Percentiles rank a stretch among this genome's conserved stretches.
Conservation (phyloP, 2,797 vertebrate genomes). For the Sternotherus odoratus region DNA sequence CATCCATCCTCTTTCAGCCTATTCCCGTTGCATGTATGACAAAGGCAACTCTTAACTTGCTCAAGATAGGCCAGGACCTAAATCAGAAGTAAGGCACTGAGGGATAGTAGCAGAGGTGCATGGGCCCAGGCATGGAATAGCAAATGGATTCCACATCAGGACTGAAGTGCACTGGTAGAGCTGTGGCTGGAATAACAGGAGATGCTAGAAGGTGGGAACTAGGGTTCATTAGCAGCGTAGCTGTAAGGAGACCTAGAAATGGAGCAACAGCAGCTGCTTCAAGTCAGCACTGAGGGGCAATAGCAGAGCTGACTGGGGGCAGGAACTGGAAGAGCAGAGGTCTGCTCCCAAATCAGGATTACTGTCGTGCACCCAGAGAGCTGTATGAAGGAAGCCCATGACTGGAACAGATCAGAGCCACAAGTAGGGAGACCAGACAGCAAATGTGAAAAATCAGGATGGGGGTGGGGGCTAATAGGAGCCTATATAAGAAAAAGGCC, state of each 20-base stretch:
- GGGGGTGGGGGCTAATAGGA: no score
- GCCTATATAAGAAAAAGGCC: no score
- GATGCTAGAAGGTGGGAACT: not conserved
- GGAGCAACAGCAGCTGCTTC: not conserved
- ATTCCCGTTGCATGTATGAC: not conserved
- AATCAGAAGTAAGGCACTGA: not conserved
- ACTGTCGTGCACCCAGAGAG: not conserved
- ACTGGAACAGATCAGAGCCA: not conserved
- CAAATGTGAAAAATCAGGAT: no score
- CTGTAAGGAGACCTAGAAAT: not conserved
- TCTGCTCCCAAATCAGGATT: not conserved
- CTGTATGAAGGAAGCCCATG: not conserved
- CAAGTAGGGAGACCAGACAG: no score
- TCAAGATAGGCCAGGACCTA: not conserved
- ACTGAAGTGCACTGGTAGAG: not conserved
- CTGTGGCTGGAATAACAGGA: not conserved
- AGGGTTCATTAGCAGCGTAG: not conserved
- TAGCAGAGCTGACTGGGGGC: not conserved
- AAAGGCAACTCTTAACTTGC: constrained; percentile 1
- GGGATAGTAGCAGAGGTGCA: not conserved
- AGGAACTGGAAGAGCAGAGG: not conserved
- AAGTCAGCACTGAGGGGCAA: not conserved
- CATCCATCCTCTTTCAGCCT: not conserved
- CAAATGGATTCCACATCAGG: not conserved
- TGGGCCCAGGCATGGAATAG: not conserved